Percentiles rank a stretch among this genome's conserved stretches.
Conservation (phyloP, 2,113 vertebrate species). For the Strix uralensis region DNA sequence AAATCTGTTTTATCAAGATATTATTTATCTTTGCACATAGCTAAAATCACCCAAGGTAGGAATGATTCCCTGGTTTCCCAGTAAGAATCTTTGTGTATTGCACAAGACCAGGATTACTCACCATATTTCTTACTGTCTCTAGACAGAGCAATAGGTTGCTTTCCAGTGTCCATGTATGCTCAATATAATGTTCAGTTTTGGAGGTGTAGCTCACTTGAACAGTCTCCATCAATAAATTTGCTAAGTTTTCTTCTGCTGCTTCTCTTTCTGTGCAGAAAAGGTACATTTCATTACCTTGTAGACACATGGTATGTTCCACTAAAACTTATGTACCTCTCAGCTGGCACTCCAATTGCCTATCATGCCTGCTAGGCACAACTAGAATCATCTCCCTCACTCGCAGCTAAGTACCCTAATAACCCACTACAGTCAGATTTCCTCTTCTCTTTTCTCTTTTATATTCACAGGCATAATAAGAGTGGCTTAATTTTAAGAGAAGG, state of each 20-base stretch:
- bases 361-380: background rate
- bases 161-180: background rate
- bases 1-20: background rate
- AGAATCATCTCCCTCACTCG: background rate
- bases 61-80: background rate
- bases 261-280: background rate
- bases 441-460: background rate
- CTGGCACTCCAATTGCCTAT: background rate
- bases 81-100: background rate
- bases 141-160: background rate
- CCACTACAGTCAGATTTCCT: background rate
- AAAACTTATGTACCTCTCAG: background rate
- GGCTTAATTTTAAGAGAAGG: background rate
- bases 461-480: background rate
- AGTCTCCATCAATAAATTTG: background rate
- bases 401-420: background rate
- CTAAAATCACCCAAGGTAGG: background rate
- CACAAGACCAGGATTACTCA: background rate
- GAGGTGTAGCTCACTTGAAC: background rate
- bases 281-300: background rate
- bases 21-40: background rate
- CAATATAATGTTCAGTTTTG: background rate
- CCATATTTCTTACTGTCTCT: background rate
- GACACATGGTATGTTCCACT: background rate
- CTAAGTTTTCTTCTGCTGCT: background rate